Evolutionary conservation across 2,113 vertebrate species (phyloP).

Genomic region (Sinocyclocheilus rhinocerous): DNA sequence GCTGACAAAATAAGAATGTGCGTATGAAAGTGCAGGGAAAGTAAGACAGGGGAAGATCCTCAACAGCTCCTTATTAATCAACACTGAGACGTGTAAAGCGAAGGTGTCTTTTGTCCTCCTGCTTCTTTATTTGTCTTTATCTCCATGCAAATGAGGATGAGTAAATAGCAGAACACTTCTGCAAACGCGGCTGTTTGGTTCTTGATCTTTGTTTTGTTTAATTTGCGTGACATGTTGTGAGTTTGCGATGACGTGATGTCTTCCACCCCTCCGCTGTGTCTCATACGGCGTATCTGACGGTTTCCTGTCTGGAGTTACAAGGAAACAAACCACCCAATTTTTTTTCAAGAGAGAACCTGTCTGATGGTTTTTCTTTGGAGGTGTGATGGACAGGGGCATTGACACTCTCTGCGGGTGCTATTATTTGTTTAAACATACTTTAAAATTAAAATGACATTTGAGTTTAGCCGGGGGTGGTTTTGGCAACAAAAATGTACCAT

Average conservation of each 20-base stretch:
- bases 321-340: slow-evolving; percentile 20
- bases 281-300: background rate
- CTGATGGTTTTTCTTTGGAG: background rate
- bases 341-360: background rate
- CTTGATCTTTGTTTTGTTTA: slow-evolving; percentile 45
- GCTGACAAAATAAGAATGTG: slow-evolving; percentile 47
- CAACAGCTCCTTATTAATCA: slow-evolving; percentile 50
- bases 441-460: background rate
- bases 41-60: background rate
- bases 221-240: slow-evolving; percentile 16
- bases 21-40: slow-evolving; percentile 30
- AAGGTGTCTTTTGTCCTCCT: slow-evolving; percentile 25
- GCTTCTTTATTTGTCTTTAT: slow-evolving; percentile 34
- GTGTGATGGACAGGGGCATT: background rate
- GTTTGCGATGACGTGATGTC: slow-evolving; percentile 33
- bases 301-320: background rate
- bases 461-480: background rate
- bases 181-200: slow-evolving; percentile 7
- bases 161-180: slow-evolving; percentile 14
- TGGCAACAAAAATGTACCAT: background rate
- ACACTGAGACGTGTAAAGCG: slow-evolving; percentile 24
- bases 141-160: slow-evolving; percentile 39
- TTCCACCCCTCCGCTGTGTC: background rate
- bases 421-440: background rate
- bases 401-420: background rate